A percentile compares a stretch with the other conserved stretches of the same genome.
phyloP scores from a whole-genome alignment of 2,888 invertebrate genomes.

The Meteorus cinctellus region DNA sequence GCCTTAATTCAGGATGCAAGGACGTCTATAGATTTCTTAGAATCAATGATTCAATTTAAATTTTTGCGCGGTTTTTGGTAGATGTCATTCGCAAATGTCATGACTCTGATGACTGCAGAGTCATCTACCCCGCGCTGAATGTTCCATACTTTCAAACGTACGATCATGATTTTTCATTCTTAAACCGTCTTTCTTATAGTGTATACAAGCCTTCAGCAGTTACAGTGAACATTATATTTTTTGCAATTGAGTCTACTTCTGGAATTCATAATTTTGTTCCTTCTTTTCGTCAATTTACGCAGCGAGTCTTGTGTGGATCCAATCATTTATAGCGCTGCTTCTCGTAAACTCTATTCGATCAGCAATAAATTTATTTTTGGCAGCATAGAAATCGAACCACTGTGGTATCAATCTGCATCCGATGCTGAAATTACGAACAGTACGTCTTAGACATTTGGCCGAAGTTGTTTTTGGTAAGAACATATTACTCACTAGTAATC shows the following conservation, averaged over 20 bases:
- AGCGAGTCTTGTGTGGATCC: constrained; percentile 69
- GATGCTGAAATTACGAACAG: constrained; percentile 68
- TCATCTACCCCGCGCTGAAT: neutral
- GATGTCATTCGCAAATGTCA: neutral
- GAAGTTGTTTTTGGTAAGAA: constrained; percentile 13
- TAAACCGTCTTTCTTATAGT: neutral
- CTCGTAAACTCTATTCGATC: constrained; percentile 73
- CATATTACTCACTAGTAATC: constrained; percentile 73
- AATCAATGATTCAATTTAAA: neutral
- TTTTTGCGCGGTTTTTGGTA: neutral
- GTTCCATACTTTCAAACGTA: neutral
- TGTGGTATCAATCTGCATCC: constrained; percentile 73
- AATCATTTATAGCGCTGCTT: constrained; percentile 56
- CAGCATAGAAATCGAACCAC: constrained; percentile 74
- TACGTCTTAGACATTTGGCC: neutral
- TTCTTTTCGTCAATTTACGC: constrained; percentile 57
- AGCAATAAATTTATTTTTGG: constrained; percentile 70
- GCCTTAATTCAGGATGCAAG: neutral
- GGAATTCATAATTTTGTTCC: constrained; percentile 6
- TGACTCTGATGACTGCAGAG: neutral
- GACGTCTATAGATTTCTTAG: too few species aligned
- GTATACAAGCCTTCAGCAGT: neutral
- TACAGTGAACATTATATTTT: neutral
- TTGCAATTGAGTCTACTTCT: neutral
- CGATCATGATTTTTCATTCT: neutral